phyloP scores from a whole-genome alignment of 2,888 invertebrate genomes.

The Embidobia sp. region DNA sequence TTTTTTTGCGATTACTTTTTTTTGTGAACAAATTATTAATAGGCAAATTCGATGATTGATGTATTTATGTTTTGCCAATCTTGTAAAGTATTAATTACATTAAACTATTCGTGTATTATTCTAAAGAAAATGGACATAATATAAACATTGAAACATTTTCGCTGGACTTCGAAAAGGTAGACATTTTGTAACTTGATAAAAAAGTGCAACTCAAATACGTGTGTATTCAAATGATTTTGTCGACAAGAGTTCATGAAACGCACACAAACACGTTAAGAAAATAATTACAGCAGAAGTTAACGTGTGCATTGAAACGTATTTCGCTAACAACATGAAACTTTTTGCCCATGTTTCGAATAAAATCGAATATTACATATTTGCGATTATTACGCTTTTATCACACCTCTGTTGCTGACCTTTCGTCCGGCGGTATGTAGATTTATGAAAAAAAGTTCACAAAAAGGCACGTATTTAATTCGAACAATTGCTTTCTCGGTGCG shows the following conservation, averaged over 20 bases:
- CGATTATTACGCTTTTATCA: slow-evolving; percentile 53
- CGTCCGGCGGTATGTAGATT: slow-evolving; percentile 40
- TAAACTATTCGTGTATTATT: no score
- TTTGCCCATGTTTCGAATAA: slow-evolving; percentile 36
- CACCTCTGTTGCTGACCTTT: slow-evolving; percentile 39
- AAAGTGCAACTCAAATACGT: slow-evolving; percentile 20
- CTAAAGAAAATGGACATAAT: no score
- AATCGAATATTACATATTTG: slow-evolving; percentile 52
- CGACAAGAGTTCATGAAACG: slow-evolving; percentile 23
- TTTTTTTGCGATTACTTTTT: not conserved
- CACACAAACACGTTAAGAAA: slow-evolving; percentile 25
- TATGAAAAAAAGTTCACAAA: slow-evolving; percentile 68
- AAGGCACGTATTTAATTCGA: slow-evolving; percentile 71
- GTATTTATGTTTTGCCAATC: no score
- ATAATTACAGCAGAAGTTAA: slow-evolving; percentile 33
- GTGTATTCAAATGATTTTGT: slow-evolving; percentile 21
- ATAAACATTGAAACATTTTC: slow-evolving; percentile 3
- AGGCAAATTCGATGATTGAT: no score
- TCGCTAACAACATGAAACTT: slow-evolving; percentile 28
- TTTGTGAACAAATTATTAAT: not conserved
- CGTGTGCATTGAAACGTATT: slow-evolving; percentile 14
- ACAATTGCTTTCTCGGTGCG: slow-evolving; percentile 74
- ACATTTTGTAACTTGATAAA: slow-evolving; percentile 1
- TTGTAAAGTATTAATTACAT: no score
- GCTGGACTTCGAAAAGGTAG: slow-evolving; percentile 15